phyloP scores from a whole-genome alignment of 37 sponge, comb jelly and placozoan species.

The Oopsacas minuta region DNA sequence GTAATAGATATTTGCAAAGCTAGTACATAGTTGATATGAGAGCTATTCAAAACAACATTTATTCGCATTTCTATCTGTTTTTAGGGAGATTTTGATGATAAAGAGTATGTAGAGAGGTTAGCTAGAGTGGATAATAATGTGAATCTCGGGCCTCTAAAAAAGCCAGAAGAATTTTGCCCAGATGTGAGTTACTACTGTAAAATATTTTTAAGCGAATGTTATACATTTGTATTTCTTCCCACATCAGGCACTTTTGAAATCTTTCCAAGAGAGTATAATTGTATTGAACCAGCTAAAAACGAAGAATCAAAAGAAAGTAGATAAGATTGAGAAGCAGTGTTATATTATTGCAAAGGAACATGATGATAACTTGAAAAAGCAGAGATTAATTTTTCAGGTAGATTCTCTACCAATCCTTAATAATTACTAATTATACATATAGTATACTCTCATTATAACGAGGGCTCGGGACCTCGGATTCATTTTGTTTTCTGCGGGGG shows the following conservation, averaged over 20 bases:
- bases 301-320: not conserved
- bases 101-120: not conserved
- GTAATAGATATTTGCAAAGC: too few relatives aligned
- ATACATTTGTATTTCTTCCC: too few relatives aligned
- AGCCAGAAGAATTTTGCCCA: not conserved
- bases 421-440: not conserved
- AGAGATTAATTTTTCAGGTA: not conserved
- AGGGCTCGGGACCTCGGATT: too few relatives aligned
- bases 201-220: not conserved
- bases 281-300: not conserved
- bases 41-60: too few relatives aligned
- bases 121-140: not conserved
- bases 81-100: constrained; percentile 15
- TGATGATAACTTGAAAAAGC: constrained; percentile 3
- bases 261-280: not conserved
- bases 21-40: too few relatives aligned
- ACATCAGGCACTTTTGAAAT: not conserved
- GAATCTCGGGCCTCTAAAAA: not conserved
- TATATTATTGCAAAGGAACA: not conserved
- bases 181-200: not conserved
- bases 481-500: too few relatives aligned
- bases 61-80: not conserved
- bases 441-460: not conserved
- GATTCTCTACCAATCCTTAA: too few relatives aligned
- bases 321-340: constrained; percentile 17